These are phyloP conservation scores for Microchirus variegatus DNA, from an alignment of 2,797 vertebrate genomes.

Conservation along the genomic window DNA sequence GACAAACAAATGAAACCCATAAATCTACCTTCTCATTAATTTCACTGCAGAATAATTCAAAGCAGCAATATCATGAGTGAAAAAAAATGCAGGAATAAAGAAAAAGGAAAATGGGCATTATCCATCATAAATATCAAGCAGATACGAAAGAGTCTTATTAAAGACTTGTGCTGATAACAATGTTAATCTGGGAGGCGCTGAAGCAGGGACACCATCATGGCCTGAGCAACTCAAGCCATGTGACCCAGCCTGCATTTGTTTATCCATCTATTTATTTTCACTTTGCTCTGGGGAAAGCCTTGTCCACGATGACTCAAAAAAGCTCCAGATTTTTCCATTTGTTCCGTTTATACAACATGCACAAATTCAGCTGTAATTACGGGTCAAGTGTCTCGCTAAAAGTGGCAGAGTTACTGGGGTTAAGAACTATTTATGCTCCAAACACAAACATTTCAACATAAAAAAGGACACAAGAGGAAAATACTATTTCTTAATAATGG, in stretches of 20 bases:
- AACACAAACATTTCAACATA: conserved; percentile 40
- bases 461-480: conserved; percentile 38
- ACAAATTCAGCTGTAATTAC: conserved; percentile 54
- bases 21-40: conserved; percentile 99
- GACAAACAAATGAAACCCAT: conserved; percentile 99
- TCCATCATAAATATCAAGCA: conserved; percentile 99
- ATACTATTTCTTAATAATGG: conserved; percentile 64
- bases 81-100: conserved; percentile 72
- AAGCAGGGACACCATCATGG: conserved; percentile 44
- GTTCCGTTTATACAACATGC: conserved; percentile 41
- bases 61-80: conserved; percentile 91
- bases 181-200: conserved; percentile 66
- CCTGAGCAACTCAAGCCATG: conserved; percentile 28
- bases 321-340: conserved; percentile 35
- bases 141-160: conserved; percentile 92
- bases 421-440: conserved; percentile 31
- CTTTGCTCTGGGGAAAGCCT: conserved; percentile 44
- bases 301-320: conserved; percentile 39
- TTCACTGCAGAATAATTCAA: conserved; percentile 96
- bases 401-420: conserved; percentile 32
- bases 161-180: conserved; percentile 80
- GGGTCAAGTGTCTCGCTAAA: conserved; percentile 57
- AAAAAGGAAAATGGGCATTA: conserved; percentile 89
- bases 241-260: conserved; percentile 49
- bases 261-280: conserved; percentile 64